Base-by-base conservation (phyloP, 2,888 invertebrate genomes). In the Helleia helle region DNA sequence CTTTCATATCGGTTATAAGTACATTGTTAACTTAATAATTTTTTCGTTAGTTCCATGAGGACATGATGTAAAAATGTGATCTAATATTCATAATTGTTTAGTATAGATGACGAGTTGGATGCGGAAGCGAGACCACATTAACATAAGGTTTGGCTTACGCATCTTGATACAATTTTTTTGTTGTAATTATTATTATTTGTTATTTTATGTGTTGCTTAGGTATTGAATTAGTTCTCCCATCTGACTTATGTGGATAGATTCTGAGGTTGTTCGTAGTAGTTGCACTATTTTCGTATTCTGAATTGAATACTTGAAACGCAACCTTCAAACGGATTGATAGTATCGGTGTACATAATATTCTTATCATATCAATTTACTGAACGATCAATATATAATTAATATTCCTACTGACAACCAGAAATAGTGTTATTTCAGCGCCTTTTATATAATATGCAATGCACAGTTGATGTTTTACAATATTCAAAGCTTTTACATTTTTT, bases 111-210 rank as follows among this genome's bases (percentile, higher is more conserved):
- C 31, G 18, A 18, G 18, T 18, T 18, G 31, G 31, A 31, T 31
- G 31, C 31, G 11, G 31, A n/a, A n/a, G 31, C 17, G 18, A 17
- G 15, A 17, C 18, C 31, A 31, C 31, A 31, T 18, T 18, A 18
- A 18, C 5, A 31, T 31, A 31, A 31, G 31, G 31, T 31, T 31
- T 31, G 31, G 31, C 31, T 31, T 31, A 9, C 31, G 31, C 31
- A 17, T 17, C n/a, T 31, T 17, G 11, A 9, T 30, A n/a, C 18
- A 18, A 3, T 4, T 30, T 1, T 15, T 26, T 9, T 24, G n/a
- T 17, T 31, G 9, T 18, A 31, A 7, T 18, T 30, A 18, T 18
- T 18, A n/a, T 30, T 1, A 17, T 26, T 26, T 26, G 9, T 17
- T 31, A 9, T 18, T 31, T 15, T 30, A n/a, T n/a, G 15, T 31